Evolutionary conservation across 2,888 invertebrate species (phyloP).

Genomic region (Stegana nigrithorax): DNA sequence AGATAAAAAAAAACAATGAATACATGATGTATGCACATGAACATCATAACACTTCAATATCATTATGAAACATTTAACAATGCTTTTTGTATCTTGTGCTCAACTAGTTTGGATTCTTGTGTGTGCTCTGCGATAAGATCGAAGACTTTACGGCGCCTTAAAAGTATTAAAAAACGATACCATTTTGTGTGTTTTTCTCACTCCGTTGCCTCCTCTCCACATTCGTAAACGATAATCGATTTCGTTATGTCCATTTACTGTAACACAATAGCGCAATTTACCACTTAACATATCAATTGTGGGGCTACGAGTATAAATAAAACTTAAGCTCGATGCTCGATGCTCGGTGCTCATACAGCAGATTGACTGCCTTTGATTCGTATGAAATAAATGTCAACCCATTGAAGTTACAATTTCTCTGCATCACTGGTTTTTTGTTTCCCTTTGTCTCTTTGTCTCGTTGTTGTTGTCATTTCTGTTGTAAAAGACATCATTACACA

Average conservation of each 20-base stretch:
- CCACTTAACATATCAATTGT: conserved; percentile 61
- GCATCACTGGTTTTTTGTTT: too few relatives aligned
- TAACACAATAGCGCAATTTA: conserved; percentile 54
- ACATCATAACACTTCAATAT: too few relatives aligned
- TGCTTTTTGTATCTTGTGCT: neutral
- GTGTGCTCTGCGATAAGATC: conserved; percentile 28
- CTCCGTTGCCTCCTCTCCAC: too few relatives aligned
- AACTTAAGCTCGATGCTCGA: too few relatives aligned
- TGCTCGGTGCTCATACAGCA: too few relatives aligned
- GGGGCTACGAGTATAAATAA: conserved; percentile 60
- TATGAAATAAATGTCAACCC: conserved; percentile 61
- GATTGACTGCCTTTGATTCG: conserved; percentile 61
- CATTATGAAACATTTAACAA: too few relatives aligned
- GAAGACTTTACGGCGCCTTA: conserved; percentile 52
- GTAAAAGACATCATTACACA: too few relatives aligned
- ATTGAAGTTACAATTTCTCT: conserved; percentile 39
- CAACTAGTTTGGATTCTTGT: conserved; percentile 3
- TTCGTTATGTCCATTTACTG: conserved; percentile 16
- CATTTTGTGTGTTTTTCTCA: conserved; percentile 35
- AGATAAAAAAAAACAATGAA: too few relatives aligned
- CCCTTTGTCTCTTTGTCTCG: neutral
- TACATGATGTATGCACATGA: too few relatives aligned
- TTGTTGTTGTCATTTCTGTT: conserved; percentile 16
- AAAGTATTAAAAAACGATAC: conserved; percentile 29
- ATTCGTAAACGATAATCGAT: too few relatives aligned